phyloP scores from a whole-genome alignment of 2,888 invertebrate genomes.

The Megaustenia siamemsis region DNA sequence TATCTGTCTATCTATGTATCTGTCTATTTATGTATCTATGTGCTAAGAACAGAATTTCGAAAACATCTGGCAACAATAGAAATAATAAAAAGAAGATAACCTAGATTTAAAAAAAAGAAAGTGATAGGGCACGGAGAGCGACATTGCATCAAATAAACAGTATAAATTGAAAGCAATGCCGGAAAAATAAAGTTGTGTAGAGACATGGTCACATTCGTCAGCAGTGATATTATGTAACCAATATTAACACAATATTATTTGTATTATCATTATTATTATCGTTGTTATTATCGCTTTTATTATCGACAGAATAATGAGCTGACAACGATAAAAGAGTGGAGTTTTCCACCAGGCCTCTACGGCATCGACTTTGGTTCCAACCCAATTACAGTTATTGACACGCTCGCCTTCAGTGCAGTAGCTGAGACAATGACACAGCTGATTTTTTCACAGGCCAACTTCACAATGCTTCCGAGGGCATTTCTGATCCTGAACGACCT shows the following conservation, averaged over 20 bases:
- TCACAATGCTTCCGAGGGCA: background rate
- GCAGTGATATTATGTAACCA: background rate
- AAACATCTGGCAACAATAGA: no score
- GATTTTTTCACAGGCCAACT: background rate
- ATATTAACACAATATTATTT: no score
- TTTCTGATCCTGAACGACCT: background rate
- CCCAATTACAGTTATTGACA: background rate
- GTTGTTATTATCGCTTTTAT: background rate
- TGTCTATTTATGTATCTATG: no score
- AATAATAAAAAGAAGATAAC: no score
- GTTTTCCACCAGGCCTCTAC: background rate
- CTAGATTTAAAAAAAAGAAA: no score
- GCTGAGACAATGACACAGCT: background rate
- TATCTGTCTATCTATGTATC: no score
- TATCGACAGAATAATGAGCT: background rate
- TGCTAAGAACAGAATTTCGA: no score
- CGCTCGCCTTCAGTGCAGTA: background rate
- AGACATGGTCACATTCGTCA: no score
- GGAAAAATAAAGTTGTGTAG: no score
- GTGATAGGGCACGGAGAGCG: no score
- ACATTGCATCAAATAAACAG: no score
- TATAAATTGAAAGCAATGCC: no score
- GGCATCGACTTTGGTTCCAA: conserved; percentile 4
- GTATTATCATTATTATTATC: background rate
- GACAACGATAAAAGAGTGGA: background rate